Base-by-base conservation (phyloP, 2,113 vertebrate species). In the Limnothrissa miodon region DNA sequence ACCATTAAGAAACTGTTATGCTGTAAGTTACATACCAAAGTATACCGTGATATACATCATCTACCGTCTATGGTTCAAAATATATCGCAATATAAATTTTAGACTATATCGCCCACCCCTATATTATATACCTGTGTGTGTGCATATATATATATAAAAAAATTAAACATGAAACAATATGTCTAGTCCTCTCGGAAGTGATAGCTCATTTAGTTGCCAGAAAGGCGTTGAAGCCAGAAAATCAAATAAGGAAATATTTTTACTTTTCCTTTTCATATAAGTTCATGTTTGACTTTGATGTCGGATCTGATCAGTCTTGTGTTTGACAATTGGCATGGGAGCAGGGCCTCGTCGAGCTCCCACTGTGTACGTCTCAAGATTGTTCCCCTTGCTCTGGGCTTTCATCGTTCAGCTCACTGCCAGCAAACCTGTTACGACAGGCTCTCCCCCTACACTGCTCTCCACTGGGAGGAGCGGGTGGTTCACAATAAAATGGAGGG, bases 291-390 rank as follows among this genome's bases (percentile, higher is more conserved):
- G 66, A 33, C 66, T 74, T 74, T 74, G 66, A 25, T 80, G 45
- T 84, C 39, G 29, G 1, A 29, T 81, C n/a, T 82, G 80, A 44
- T 82, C 29, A 79, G 70, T 86, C 83, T 78, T 17, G 53, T 74
- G 81, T 81, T 84, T 84, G 74, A 79, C 82, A 51, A 48, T n/a
- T 53, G 46, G 82, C 80, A 84, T 23, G 39, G 44, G 80, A 45
- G 78, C 6, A 7, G 78, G 81, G 79, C 79, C 66, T 56, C 53
- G 70, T 33, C 11, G 62, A 70, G 66, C 66, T 33, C 33, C 66
- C 13, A 33, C 66, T 17, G 66, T 36, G 66, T 33, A 17, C 66
- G 36, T 39, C 29, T 74, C 66, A 74, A 11, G 59, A 62, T 62
- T n/a, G 2, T 62, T 74, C 66, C 66, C 66, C 11, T 15, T 4